A percentile compares a stretch with the other conserved stretches of the same genome.
Evolutionary conservation across 2,888 invertebrate species (phyloP).

Genomic region (Drosophila setosimentum): DNA sequence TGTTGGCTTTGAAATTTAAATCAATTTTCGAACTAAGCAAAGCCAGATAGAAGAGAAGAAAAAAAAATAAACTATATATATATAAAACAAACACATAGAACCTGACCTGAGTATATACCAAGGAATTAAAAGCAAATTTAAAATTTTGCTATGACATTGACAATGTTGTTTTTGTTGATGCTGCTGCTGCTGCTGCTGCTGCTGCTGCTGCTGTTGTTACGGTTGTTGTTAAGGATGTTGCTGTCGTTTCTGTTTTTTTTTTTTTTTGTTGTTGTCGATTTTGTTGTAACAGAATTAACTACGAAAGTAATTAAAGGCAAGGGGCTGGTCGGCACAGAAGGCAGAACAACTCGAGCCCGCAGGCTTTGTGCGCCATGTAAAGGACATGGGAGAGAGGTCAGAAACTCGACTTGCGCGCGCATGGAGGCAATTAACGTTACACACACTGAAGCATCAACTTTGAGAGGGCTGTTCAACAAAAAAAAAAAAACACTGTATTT

Average conservation of each 20-base stretch:
- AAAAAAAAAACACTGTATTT: background rate
- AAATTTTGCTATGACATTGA: conserved; percentile 70
- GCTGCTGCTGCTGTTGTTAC: background rate
- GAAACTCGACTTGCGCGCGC: conserved; percentile 73
- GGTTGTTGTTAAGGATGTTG: conserved; percentile 21
- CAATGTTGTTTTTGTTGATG: conserved; percentile 20
- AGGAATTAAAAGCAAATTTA: conserved; percentile 74
- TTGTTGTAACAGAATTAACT: conserved; percentile 79
- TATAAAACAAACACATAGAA: conserved; percentile 1
- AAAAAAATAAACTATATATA: background rate
- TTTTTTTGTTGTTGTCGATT: conserved; percentile 43
- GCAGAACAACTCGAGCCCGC: conserved; percentile 51
- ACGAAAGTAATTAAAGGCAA: conserved; percentile 76
- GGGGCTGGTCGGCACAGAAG: conserved; percentile 40
- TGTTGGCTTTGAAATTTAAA: conserved; percentile 68
- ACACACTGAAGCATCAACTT: conserved; percentile 32
- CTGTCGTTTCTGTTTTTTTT: conserved; percentile 19
- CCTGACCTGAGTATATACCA: conserved; percentile 18
- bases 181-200: conserved; percentile 2
- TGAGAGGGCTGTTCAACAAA: conserved; percentile 26
- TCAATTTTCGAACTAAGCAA: conserved; percentile 54
- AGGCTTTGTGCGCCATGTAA: conserved; percentile 33
- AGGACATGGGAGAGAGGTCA: conserved; percentile 50
- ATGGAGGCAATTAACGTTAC: conserved; percentile 71
- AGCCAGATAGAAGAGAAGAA: conserved; percentile 14